Conservation (phyloP, 2,888 invertebrate genomes). For the Pomacea canaliculata region DNA sequence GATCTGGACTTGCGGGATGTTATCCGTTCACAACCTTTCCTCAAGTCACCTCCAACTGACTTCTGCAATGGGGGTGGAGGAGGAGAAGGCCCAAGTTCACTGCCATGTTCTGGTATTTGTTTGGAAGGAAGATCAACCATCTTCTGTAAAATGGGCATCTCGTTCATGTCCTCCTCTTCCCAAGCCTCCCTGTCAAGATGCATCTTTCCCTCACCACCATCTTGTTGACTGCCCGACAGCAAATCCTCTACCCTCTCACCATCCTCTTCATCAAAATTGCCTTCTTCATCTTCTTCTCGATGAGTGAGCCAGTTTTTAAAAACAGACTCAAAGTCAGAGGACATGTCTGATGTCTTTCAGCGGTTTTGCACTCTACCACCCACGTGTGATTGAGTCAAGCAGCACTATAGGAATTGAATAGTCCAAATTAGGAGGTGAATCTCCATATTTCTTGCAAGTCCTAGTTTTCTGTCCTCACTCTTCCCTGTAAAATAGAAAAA, state of each 20-base stretch:
- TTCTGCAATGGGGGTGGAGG: slow-evolving; percentile 18
- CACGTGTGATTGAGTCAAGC: no score
- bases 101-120: not conserved
- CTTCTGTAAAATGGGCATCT: slow-evolving; percentile 20
- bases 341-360: slow-evolving; percentile 1
- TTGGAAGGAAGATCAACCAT: slow-evolving; percentile 14
- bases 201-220: slow-evolving; percentile 15
- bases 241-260: not conserved
- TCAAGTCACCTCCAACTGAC: no score
- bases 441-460: no score
- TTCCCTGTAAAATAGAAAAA: no score
- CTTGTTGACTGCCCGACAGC: slow-evolving; percentile 7
- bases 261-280: not conserved
- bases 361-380: no score
- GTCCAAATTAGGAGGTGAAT: no score
- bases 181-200: slow-evolving; percentile 14
- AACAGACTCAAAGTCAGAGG: slow-evolving; percentile 11
- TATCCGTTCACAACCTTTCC: no score
- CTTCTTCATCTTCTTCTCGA: not conserved
- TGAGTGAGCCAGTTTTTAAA: slow-evolving; percentile 13
- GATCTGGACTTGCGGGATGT: no score
- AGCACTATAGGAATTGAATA: no score
- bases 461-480: no score
- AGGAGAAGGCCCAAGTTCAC: slow-evolving; percentile 2
- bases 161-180: slow-evolving; percentile 21